Evolutionary conservation across 2,888 invertebrate genomes (phyloP).

Genomic region (Harpalus rubripes): DNA sequence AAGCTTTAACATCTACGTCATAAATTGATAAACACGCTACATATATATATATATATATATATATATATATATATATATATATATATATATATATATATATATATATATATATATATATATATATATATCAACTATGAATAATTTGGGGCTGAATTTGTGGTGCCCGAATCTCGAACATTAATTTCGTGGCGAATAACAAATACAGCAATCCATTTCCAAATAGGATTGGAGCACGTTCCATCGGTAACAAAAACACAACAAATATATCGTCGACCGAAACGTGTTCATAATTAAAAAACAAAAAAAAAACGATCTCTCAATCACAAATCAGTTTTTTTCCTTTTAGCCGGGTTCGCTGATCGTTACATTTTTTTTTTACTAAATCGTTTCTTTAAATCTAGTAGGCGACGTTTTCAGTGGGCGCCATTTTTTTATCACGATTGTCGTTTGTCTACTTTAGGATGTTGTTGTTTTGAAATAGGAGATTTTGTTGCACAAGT

Average conservation of each 20-base stretch:
- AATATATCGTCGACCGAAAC: slow-evolving; percentile 24
- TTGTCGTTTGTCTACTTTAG: slow-evolving; percentile 42
- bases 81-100: no score
- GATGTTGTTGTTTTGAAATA: slow-evolving; percentile 42
- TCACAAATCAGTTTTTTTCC: slow-evolving; percentile 9
- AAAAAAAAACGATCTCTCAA: slow-evolving; percentile 32
- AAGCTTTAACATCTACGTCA: no score
- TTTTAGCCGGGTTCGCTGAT: slow-evolving; percentile 30
- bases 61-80: no score
- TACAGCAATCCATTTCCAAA: not conserved
- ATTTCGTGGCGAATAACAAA: no score
- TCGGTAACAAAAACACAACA: slow-evolving; percentile 18
- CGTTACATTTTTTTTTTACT: slow-evolving; percentile 23
- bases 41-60: no score
- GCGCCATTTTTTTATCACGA: slow-evolving; percentile 37
- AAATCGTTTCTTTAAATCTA: slow-evolving; percentile 34
- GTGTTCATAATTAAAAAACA: slow-evolving; percentile 41
- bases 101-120: no score
- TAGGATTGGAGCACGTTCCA: slow-evolving; percentile 23
- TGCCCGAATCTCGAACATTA: no score
- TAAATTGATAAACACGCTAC: no score
- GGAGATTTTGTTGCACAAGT: slow-evolving; percentile 26
- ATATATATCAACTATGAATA: no score
- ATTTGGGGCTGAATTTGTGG: no score
- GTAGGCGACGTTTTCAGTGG: slow-evolving; percentile 23